Base-by-base conservation (phyloP, 1,140 invertebrate species). In the Aradophagus sp. region DNA sequence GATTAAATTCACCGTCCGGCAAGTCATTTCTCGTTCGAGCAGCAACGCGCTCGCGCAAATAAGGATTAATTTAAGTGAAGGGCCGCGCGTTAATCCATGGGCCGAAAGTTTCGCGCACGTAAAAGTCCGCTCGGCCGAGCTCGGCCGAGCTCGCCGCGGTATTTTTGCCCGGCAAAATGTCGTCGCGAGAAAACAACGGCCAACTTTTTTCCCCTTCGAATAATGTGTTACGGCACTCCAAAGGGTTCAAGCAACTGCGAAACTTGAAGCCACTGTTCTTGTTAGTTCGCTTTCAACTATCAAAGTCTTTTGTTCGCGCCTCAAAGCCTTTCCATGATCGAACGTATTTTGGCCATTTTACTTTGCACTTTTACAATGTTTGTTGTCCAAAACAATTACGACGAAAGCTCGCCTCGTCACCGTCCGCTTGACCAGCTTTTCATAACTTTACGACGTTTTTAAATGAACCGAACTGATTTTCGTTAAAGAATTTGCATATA, bases 51-150 rank as follows among this genome's bases (percentile, higher is more conserved):
- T 31, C 44, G 66, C 35, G 72, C 72, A 74, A 76, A 74, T 73
- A 73, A 76, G 69, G 74, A 74, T 77, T 77, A 76, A 77, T 77
- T 61, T 76, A 76, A 77, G 53, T 70, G 31, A 48, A 44, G 39
- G 50, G 50, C 27, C 35, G 59, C 50, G 38, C 65, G 69, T 73
- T 73, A 74, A 77, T 77, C 68, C 52, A 63, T 62, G 56, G 48
- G 36, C 58, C 29, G 39, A 71, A 74, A 71, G 45, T 74, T 74
- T 71, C 38, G 47, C 35, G 47, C 36, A 45, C 47, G 44, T 67
- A 66, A 67, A 67, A 67, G 63, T 67, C 62, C 58, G 58, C 53
- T 73, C 67, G 62, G 62, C 62, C 38, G 45, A 11, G 36, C 53
- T 66, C 69, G 48, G 66, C 67, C 62, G 62, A 59, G 41, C 47